Conservation (phyloP, 2,113 vertebrate genomes). For the Acanthochromis polyacanthus region DNA sequence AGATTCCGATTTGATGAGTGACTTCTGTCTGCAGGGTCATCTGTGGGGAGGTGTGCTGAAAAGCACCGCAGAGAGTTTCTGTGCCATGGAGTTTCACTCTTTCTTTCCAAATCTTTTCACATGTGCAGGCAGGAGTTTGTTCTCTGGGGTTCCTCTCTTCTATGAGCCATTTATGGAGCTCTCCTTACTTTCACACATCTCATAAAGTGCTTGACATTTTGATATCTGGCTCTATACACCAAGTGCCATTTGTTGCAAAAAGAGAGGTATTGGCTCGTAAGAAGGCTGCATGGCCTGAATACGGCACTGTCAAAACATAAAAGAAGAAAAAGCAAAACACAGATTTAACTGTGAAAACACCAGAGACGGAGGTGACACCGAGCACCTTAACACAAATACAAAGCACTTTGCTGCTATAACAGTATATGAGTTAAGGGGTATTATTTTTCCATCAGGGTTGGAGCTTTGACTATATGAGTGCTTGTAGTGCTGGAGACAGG, state of each 20-base stretch:
- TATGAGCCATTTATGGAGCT: constrained; percentile 62
- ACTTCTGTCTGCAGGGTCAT: constrained; percentile 36
- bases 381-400: constrained; percentile 55
- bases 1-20: constrained; percentile 1
- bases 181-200: constrained; percentile 67
- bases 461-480: constrained; percentile 41
- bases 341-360: constrained; percentile 56
- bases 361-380: constrained; percentile 44
- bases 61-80: constrained; percentile 47
- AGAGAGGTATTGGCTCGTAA: constrained; percentile 53
- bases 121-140: constrained; percentile 43
- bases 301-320: constrained; percentile 49
- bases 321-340: constrained; percentile 49
- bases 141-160: constrained; percentile 61
- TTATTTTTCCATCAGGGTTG: constrained; percentile 58
- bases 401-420: constrained; percentile 58
- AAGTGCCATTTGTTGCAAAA: constrained; percentile 62
- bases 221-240: constrained; percentile 62
- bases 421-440: constrained; percentile 47
- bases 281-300: constrained; percentile 44
- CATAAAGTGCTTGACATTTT: constrained; percentile 75
- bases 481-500: constrained; percentile 34
- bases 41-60: constrained; percentile 46
- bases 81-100: constrained; percentile 17
- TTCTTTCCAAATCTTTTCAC: constrained; percentile 45